phyloP scores from a whole-genome alignment of 2,888 invertebrate genomes.

The Tipula lateralis region DNA sequence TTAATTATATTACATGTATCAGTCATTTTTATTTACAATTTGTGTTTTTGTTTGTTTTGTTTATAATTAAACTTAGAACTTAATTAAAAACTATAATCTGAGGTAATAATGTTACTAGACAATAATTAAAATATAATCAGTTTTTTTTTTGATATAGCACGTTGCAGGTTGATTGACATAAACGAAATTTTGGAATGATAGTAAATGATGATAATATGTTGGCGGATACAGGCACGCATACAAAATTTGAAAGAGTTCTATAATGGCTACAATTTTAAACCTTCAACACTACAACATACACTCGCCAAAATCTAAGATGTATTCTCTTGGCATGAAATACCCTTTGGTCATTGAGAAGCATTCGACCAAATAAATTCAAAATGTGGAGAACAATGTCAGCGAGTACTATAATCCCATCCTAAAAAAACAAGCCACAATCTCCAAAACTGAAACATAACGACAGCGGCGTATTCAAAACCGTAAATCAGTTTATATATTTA shows the following conservation, averaged over 20 bases:
- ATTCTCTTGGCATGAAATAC: too few species aligned
- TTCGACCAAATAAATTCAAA: too few species aligned
- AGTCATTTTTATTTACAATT: background rate
- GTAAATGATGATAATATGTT: background rate
- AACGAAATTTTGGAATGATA: background rate
- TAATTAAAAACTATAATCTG: background rate
- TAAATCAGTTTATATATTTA: too few species aligned
- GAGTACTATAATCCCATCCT: too few species aligned
- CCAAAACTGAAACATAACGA: too few species aligned
- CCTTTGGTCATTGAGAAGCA: too few species aligned
- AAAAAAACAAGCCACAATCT: too few species aligned
- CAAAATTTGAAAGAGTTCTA: too few species aligned
- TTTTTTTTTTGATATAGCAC: background rate
- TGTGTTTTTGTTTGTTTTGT: too few species aligned
- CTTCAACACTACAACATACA: background rate
- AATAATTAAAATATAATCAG: background rate
- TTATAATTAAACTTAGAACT: background rate
- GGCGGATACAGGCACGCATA: too few species aligned
- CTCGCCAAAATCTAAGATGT: background rate
- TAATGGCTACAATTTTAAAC: background rate
- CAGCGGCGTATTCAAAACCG: too few species aligned
- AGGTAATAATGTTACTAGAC: background rate
- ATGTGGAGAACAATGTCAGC: too few species aligned
- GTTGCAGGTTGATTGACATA: background rate
- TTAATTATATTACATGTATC: background rate